Evolutionary conservation across 2,888 invertebrate genomes (phyloP), one percentile per base, ranked within the genome.

Genomic region (Caenorhabditis sinica): DNA sequence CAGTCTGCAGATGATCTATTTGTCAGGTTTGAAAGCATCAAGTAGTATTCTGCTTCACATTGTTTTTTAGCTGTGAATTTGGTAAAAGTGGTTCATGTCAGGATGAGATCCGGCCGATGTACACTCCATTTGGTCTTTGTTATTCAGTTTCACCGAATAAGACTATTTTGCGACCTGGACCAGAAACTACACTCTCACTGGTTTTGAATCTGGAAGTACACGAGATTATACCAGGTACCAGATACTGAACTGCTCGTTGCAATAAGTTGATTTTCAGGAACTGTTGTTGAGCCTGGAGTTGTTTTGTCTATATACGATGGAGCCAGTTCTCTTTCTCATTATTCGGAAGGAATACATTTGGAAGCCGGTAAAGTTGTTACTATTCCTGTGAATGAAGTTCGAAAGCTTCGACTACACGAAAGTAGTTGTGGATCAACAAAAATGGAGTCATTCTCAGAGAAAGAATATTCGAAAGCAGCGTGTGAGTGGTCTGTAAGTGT

Each of bases 351-450:
- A 56, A 90, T 91, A 45, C 91, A 91, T 80, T 56, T 91, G 51
- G 90, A 91, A 73, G 88, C 90, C 2, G 91, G 91, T 13, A 91
- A 91, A 77, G 86, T 88, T 2, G 90, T 91, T 23, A 89, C 89
- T 13, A 91, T 91, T 69, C 91, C 91, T 1, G 89, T 91, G 25
- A 91, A 91, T 30, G 91, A 91, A 68, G 88, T 91, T 36, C 49
- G 91, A 76, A 87, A 89, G 85, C 80, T 90, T 0, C 66, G 74
- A 2, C 86, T 90, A 8, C 89, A 91, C 71, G 77, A 85, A 36
- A 85, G 82, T 28, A 84, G 86, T 30, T 91, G 91, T 61, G 90
- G 91, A 0, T 71, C 82, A 2, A 68, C 80, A n/a, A 66, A 82
- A 25, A 82, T 88, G 56, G 88, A 87, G 3, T 76, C 88, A 11